phyloP scores from a whole-genome alignment of 2,113 vertebrate genomes.

The Craseonycteris thonglongyai region DNA sequence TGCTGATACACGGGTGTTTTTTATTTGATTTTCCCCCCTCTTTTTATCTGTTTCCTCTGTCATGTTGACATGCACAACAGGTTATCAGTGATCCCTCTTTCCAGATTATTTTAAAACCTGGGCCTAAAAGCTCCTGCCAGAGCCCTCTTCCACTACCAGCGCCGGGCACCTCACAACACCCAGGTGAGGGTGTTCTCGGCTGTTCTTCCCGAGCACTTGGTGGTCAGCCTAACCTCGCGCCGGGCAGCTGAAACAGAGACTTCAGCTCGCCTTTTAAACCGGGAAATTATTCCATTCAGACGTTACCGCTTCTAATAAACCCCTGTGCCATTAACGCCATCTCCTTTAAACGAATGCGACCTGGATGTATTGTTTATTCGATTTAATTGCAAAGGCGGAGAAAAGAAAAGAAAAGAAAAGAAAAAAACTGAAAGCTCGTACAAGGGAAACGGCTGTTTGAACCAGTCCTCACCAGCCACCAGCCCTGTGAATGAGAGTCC shows the following conservation, averaged over 20 bases:
- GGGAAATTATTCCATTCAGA: constrained; percentile 27
- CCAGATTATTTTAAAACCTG: constrained; percentile 11
- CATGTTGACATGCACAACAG: background rate
- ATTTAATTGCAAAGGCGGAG: constrained; percentile 78
- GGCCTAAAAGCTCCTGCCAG: background rate
- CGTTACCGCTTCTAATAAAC: constrained; percentile 39
- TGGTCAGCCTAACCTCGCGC: background rate
- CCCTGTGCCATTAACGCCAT: constrained; percentile 55
- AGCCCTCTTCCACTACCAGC: background rate
- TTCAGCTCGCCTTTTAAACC: constrained; percentile 29
- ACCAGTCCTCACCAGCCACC: constrained; percentile 58
- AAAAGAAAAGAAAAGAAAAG: too few relatives aligned
- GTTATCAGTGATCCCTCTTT: background rate
- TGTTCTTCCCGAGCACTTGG: background rate
- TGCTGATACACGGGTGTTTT: too few relatives aligned
- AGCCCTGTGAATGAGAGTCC: constrained; percentile 73
- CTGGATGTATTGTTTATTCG: constrained; percentile 70
- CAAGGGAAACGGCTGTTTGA: constrained; percentile 61
- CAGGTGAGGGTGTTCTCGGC: background rate
- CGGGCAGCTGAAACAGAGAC: background rate
- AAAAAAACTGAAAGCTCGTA: background rate
- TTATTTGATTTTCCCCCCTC: background rate
- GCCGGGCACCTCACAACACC: background rate
- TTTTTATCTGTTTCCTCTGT: background rate
- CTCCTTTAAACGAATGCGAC: constrained; percentile 38